These are phyloP conservation scores for Chelonia mydas DNA, from an alignment of 2,797 vertebrate species.

Conservation along the genomic window DNA sequence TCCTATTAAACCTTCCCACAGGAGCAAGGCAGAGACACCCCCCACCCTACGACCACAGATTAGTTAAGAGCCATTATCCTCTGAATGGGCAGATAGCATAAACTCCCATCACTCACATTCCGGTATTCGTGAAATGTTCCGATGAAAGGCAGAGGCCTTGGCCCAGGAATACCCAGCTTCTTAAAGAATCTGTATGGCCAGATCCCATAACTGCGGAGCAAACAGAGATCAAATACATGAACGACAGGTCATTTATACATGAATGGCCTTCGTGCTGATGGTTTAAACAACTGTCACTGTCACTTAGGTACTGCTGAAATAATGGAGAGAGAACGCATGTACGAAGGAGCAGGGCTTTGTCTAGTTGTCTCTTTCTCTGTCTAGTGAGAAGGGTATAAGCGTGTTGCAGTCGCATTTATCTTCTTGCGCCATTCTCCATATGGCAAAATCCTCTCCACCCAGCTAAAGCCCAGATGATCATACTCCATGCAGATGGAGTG, in stretches of 20 bases:
- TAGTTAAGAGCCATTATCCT: not conserved
- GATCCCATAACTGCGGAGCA: constrained; percentile 77
- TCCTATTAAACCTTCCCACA: not conserved
- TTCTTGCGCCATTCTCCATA: not conserved
- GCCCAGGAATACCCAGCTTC: constrained; percentile 81
- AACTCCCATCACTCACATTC: constrained; percentile 40
- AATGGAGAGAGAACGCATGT: fast-evolving
- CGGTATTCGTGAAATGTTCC: constrained; percentile 72
- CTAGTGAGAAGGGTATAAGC: not conserved
- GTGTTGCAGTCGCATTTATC: not conserved
- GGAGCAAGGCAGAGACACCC: not conserved
- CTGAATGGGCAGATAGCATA: no score
- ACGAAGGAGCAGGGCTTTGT: not conserved
- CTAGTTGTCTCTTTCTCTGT: not conserved
- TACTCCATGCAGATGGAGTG: not conserved
- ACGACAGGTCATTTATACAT: fast-evolving
- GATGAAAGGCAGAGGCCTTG: constrained; percentile 73
- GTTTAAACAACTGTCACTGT: not conserved
- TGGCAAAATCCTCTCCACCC: not conserved
- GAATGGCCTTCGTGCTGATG: not conserved
- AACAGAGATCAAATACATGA: not conserved
- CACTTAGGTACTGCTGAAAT: not conserved
- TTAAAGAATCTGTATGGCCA: constrained; percentile 76
- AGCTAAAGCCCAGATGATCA: not conserved
- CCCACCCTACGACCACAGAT: not conserved